A percentile compares a stretch with the other conserved stretches of the same genome.
phyloP scores from a whole-genome alignment of 2,888 invertebrate species.

The Caenorhabditis sulstoni region DNA sequence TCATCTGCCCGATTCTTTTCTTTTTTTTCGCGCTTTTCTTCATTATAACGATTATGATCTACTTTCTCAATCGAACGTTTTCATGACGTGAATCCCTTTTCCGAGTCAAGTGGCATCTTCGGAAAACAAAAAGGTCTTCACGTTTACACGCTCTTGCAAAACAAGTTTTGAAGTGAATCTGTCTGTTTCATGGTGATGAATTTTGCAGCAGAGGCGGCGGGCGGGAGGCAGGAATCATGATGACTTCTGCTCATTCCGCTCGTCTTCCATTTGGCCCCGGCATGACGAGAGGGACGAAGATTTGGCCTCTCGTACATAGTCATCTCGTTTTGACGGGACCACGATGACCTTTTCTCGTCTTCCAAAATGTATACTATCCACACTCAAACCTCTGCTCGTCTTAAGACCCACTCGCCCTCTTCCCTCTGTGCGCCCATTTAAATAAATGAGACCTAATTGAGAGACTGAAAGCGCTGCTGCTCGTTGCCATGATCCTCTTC shows the following conservation, averaged over 20 bases:
- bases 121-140: neutral
- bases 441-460: conserved; percentile 13
- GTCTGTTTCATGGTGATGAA: conserved; percentile 34
- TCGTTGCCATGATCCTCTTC: conserved; percentile 2
- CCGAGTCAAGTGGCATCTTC: neutral
- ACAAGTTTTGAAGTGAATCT: conserved; percentile 1
- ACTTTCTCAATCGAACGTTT: neutral
- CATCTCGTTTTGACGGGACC: conserved; percentile 15
- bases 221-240: conserved; percentile 2
- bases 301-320: neutral
- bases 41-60: conserved; percentile 7
- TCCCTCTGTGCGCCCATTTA: neutral
- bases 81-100: no score
- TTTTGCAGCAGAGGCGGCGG: conserved; percentile 24
- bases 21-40: conserved; percentile 4
- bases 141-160: neutral
- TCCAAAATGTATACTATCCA: conserved; percentile 4
- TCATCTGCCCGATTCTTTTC: conserved; percentile 31
- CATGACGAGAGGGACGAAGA: neutral
- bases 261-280: conserved; percentile 8
- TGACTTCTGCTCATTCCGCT: conserved; percentile 15
- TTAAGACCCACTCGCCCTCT: neutral
- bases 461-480: neutral
- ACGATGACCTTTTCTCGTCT: conserved; percentile 27
- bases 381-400: conserved; percentile 1